phyloP scores from a whole-genome alignment of 2,113 vertebrate genomes.

The Circaetus gallicus region DNA sequence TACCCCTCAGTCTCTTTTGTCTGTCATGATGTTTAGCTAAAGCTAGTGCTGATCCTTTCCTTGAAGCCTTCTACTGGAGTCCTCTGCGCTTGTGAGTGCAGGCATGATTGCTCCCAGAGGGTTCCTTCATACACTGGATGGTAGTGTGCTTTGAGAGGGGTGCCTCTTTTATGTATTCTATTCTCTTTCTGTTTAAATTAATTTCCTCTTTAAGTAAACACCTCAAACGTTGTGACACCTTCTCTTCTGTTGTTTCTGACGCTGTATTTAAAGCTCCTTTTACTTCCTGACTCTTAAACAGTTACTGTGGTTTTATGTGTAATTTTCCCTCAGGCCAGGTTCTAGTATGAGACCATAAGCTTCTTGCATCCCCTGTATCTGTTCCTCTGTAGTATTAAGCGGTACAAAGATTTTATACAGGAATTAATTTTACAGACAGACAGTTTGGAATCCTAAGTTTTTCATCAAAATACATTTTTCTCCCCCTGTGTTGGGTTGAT shows the following conservation, averaged over 20 bases:
- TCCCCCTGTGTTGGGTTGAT: fast-evolving
- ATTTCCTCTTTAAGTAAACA: not conserved
- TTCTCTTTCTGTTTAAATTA: not conserved
- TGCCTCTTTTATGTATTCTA: not conserved
- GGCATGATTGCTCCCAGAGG: not conserved
- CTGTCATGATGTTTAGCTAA: not conserved
- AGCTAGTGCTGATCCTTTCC: not conserved
- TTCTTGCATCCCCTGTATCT: not conserved
- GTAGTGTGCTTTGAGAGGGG: not conserved
- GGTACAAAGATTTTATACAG: not conserved
- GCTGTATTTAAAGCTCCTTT: not conserved
- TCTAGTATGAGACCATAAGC: not conserved
- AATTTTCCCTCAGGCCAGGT: not conserved
- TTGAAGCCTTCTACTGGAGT: not conserved
- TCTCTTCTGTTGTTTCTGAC: not conserved
- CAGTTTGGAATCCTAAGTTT: not conserved
- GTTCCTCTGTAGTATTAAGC: not conserved
- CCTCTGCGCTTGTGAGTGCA: not conserved
- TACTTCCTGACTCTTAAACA: not conserved
- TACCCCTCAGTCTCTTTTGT: not conserved
- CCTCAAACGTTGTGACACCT: fast-evolving
- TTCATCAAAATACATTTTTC: not conserved
- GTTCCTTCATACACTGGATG: not conserved
- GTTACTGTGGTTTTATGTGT: not conserved
- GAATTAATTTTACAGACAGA: not conserved